Evolutionary conservation across 2,888 invertebrate genomes (phyloP), one percentile per base, ranked within the genome.

Genomic region (Hyles lineata): DNA sequence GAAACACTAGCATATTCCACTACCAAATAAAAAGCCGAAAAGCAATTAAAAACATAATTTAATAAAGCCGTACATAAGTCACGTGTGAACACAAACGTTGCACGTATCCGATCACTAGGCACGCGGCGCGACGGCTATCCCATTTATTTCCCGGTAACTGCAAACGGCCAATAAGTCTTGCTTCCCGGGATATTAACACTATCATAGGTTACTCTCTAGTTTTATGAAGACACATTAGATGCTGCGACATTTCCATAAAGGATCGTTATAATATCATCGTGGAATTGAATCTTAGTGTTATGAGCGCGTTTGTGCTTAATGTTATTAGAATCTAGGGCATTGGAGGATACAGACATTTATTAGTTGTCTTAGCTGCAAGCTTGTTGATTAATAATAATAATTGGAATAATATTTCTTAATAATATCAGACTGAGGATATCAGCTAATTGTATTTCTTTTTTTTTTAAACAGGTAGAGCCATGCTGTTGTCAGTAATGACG

Each of bases 151-250:
- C 86, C 85, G 85, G 88, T 87, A 92, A 88, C 92, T 86, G 92
- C 92, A 92, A 93, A 93, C 93, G 93, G 89, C 92, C 93, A 92
- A 94, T 93, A 94, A 92, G 89, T 94, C 93, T 93, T 93, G 90
- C 92, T 92, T 90, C 88, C 91, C 85, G 90, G 90, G 91, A 93
- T 93, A 94, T 93, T 94, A 94, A 93, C 93, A 94, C 93, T 92
- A 93, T 93, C 93, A 93, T 92, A 92, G 91, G 92, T 93, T 93
- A 92, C 91, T 92, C 92, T 90, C 89, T 84, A 87, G 88, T 88
- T 92, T 92, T 93, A 94, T 94, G 93, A 93, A 93, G 94, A 94
- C 85, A 91, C 88, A 93, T 93, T 92, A 92, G 89, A 82, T 86
- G 83, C 79, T 74, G 83, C 82, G 87, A 89, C 89, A 90, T 90